phyloP scores from a whole-genome alignment of 1,140 invertebrate species.

The Bombus superbus region DNA sequence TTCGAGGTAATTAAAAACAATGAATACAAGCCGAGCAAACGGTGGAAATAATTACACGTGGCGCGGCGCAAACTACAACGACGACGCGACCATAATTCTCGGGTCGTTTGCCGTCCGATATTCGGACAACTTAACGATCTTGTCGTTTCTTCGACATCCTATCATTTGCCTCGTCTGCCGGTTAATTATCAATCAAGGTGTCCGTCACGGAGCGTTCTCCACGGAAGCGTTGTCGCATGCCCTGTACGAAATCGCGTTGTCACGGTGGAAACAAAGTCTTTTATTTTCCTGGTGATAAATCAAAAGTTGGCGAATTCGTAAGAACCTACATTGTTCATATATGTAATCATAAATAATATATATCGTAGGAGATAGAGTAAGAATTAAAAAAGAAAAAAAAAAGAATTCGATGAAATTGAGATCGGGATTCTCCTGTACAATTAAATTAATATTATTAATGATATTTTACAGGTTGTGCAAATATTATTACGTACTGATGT shows the following conservation, averaged over 20 bases:
- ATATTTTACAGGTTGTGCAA: no score
- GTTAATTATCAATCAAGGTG: slow-evolving; percentile 42
- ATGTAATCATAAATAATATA: no score
- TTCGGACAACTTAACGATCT: slow-evolving; percentile 28
- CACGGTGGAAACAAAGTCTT: background rate
- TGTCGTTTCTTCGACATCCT: slow-evolving; percentile 25
- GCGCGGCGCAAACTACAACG: slow-evolving; percentile 13
- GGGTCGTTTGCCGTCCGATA: slow-evolving; percentile 28
- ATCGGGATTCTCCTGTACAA: no score
- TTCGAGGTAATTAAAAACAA: slow-evolving; percentile 40
- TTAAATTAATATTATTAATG: no score
- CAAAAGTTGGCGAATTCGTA: background rate
- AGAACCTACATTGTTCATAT: background rate
- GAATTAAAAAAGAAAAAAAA: background rate
- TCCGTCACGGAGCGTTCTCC: background rate
- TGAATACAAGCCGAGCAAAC: slow-evolving; percentile 17
- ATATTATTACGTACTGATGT: no score
- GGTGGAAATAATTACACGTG: slow-evolving; percentile 45
- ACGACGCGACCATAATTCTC: slow-evolving; percentile 38
- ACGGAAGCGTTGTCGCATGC: background rate
- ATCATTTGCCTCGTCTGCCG: slow-evolving; percentile 7
- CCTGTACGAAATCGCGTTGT: background rate
- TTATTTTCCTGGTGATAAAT: no score
- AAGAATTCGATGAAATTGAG: background rate
- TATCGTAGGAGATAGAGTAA: background rate